Evolutionary conservation across 2,797 vertebrate genomes (phyloP), one percentile per base, ranked within the genome.

Genomic region (Ctenosaura bakeri): DNA sequence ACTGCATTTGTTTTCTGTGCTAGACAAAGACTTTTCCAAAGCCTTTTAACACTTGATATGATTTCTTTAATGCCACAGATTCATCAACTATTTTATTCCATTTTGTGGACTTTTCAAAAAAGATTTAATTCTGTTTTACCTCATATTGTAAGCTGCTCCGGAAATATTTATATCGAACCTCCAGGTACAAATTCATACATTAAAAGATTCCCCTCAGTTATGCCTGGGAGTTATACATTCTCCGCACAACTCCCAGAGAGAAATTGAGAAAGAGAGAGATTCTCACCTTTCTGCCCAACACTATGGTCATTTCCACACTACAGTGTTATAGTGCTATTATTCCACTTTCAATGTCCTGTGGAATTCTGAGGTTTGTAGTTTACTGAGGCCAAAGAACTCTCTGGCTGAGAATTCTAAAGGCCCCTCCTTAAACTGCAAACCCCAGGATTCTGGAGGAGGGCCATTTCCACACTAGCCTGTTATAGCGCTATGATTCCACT

Each of bases 41-140:
- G 9, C 24, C 26, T 79, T 78, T 78, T 50, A 78, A 78, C 6
- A 13, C 29, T 29, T 50, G 24, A 16, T 50, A 2, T 46, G 26
- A 79, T 79, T 16, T 20, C 50, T 29, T 78, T 78, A 78, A 78
- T 78, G 26, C 77, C 77, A 79, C 24, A 79, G 52, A 79, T 79
- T 50, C 77, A 79, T 52, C 46, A 50, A 50, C 26, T 79, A 14
- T 79, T 52, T 79, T 52, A 78, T 78, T 78, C 77, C 50, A 4
- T 52, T 79, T 52, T 79, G 29, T 79, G 42, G 24, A 6, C 52
- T 3, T 20, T 38, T 38, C 2, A 35, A 38, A 62, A 62, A 62
- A 20, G 14, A 38, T n/a, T 74, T 38, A 38, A 20, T 38, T 74
- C 77, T 32, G 4, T 52, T 52, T 79, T 52, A 52, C 29, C 46